Conservation (phyloP, 2,888 invertebrate genomes). For the Leucophenga maculata region DNA sequence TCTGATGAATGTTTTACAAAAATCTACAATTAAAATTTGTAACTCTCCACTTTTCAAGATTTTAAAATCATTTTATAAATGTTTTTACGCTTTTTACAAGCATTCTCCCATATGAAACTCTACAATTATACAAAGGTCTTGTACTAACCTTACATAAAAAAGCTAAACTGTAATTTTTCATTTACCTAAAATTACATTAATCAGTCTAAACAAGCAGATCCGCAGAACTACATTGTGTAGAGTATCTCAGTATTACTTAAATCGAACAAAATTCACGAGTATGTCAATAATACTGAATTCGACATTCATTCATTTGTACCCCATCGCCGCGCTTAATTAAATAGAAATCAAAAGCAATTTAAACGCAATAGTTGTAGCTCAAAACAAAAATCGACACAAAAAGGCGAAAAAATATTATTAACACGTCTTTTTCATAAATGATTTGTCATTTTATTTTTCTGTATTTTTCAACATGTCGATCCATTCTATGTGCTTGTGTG, state of each 20-base stretch:
- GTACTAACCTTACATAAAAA: too few relatives aligned
- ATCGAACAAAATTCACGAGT: conserved; percentile 40
- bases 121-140: background rate
- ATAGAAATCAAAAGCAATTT: conserved; percentile 63
- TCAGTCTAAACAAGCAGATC: too few relatives aligned
- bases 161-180: too few relatives aligned
- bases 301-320: conserved; percentile 25
- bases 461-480: conserved; percentile 46
- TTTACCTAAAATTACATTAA: background rate
- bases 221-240: conserved; percentile 31
- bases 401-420: conserved; percentile 54
- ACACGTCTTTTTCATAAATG: conserved; percentile 45
- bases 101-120: background rate
- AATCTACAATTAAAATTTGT: too few relatives aligned
- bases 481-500: conserved; percentile 28
- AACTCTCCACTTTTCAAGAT: too few relatives aligned
- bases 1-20: too few relatives aligned
- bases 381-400: background rate
- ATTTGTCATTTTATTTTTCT: conserved; percentile 9
- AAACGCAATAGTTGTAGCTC: conserved; percentile 14
- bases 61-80: too few relatives aligned
- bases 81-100: too few relatives aligned
- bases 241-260: conserved; percentile 22
- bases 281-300: conserved; percentile 14
- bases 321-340: conserved; percentile 49